Base-by-base conservation (phyloP, 1,140 invertebrate genomes). In the Drosophila sp. region DNA sequence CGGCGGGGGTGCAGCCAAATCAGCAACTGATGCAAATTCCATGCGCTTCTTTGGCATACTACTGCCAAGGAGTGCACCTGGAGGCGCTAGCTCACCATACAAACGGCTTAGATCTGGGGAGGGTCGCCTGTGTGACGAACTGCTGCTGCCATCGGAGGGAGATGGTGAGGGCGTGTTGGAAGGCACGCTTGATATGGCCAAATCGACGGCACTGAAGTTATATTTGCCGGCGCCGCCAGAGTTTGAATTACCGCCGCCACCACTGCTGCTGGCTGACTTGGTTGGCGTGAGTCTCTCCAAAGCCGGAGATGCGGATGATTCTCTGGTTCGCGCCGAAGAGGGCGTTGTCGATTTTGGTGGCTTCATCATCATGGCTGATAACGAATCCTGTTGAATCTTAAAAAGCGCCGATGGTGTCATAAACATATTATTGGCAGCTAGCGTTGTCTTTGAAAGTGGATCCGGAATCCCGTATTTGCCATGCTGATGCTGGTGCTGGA, bases 351-450 rank as follows among this genome's bases (percentile, higher is more conserved):
- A 86, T 68, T 91, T 87, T 25, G 92, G 87, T 62, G 93, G 85
- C 84, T 93, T 79, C 92, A 93, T 82, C 92, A 93, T 81, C 93
- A 92, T 72, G 84, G 93, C 91, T 30, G 93, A 93, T 4, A 94
- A 72, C 1, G 93, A 90, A 66, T 94, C 93, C 76, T 93, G 93
- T 84, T 93, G 91, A 1, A 92, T 87, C 63, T 92, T 93, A 69
- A 93, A 93, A 66, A 93, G 85, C 29, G 93, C 85, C 69, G 93
- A 93, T 11, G 93, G 93, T 44, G 92, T 94, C 73, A 95, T 92
- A 56, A 95, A 95, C 94, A 95, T 95, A 77, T 95, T 95, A 75
- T 95, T 95, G 2, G 94, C 94, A 0, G 94, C 94, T 70, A 95
- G 90, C 32, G 94, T 95, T n/a, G 94, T 94, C 78, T 95, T 95